Conservation (phyloP, 2,113 vertebrate genomes). For the Porphyrio hochstetteri region DNA sequence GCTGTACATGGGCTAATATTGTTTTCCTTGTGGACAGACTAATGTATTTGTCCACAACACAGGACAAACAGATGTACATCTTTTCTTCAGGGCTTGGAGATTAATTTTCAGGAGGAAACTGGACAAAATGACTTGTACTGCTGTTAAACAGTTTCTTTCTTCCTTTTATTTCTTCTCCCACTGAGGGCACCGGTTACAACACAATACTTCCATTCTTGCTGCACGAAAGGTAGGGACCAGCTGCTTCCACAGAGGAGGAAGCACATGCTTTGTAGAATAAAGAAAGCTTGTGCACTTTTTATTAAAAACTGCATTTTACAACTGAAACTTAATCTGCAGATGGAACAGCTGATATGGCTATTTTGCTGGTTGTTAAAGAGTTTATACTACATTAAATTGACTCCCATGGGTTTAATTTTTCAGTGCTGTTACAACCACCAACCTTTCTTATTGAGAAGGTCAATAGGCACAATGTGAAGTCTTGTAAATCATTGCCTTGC, state of each 20-base stretch:
- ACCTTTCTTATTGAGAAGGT: constrained; percentile 80
- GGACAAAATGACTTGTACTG: background rate
- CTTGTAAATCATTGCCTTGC: constrained; percentile 77
- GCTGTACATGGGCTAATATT: constrained; percentile 44
- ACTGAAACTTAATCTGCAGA: constrained; percentile 66
- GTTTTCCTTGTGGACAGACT: constrained; percentile 40
- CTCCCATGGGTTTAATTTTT: constrained; percentile 77
- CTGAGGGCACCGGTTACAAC: background rate
- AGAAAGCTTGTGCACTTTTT: constrained; percentile 58
- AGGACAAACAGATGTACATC: constrained; percentile 31
- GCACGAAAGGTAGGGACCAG: constrained; percentile 14
- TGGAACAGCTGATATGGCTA: constrained; percentile 64
- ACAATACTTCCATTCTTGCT: constrained; percentile 28
- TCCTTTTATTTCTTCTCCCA: background rate
- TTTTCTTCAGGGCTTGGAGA: constrained; percentile 37
- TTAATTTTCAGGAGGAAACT: constrained; percentile 45
- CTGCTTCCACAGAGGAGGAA: constrained; percentile 28
- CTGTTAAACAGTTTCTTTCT: background rate
- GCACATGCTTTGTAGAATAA: constrained; percentile 63
- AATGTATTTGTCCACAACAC: constrained; percentile 45
- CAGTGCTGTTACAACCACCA: constrained; percentile 65
- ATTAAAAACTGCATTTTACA: constrained; percentile 65
- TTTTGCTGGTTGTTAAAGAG: constrained; percentile 73
- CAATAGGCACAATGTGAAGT: constrained; percentile 77
- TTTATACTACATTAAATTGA: constrained; percentile 80